Base-by-base conservation (phyloP, 2,797 vertebrate species). In the Crenuchus spilurus region DNA sequence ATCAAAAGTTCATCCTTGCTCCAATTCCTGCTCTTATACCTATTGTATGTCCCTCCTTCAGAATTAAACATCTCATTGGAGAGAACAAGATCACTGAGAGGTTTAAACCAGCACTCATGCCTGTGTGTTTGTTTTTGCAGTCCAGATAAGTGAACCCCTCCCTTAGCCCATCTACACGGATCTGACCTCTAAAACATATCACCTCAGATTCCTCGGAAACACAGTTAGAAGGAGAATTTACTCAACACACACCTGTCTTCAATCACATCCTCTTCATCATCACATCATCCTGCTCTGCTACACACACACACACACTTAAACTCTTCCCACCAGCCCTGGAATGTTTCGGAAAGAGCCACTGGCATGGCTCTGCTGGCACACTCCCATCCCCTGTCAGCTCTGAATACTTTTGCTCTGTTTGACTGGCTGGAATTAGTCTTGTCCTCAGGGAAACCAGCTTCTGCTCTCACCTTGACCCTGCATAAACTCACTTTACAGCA, bases 171-270 rank as follows among this genome's bases (percentile, higher is more conserved):
- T 68, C n/a, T n/a, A 39, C 24, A 35, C 20, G 30, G 16, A 6
- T 10, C 16, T 54, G 58, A 70, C 48, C 66, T 64, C 39, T 39
- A 7, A 63, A 76, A 66, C 30, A 64, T 70, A 48, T 70, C 8
- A 2, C n/a, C 28, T 76, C 58, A n/a, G n/a, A 70, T 63, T 70
- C 57, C 58, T 54, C 48, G 26, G 35, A 61, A 68, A 42, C 9
- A 13, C 35, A 35, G 11, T 28, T 52, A 20, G 10, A 14, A 39
- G 16, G 24, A 33, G 54, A 60, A 52, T 31, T 42, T 33, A 42
- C 54, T n/a, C 44, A 49, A 26, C 65, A 33, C 11, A 1, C 73
- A 75, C 66, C 66, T 70, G 66, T 37, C 60, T 63, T 75, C 42
- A 70, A 69, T 70, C 74, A 63, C 46, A 51, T 44, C 46, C 16